These are phyloP conservation scores for Hephaestus fuliginosus DNA, from an alignment of 2,797 vertebrate species.

Conservation along the genomic window DNA sequence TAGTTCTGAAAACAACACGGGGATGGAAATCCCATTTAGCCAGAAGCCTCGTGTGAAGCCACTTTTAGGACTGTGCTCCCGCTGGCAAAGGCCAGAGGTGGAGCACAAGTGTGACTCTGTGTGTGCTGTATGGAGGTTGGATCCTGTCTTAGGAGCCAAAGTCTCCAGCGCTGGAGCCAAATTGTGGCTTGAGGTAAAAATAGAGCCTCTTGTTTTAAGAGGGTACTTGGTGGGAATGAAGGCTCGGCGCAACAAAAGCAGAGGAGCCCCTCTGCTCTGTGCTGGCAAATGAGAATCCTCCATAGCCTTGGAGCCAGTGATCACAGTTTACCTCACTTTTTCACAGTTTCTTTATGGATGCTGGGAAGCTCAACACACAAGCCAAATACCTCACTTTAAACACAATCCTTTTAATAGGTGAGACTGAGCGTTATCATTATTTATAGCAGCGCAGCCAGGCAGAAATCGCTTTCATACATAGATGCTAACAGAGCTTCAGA, in stretches of 20 bases:
- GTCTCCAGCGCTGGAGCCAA: conserved; percentile 56
- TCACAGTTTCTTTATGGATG: conserved; percentile 49
- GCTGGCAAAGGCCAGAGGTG: conserved; percentile 64
- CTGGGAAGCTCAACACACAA: conserved; percentile 1
- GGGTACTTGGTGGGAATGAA: conserved; percentile 80
- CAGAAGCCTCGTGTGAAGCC: conserved; percentile 60
- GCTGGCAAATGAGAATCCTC: conserved; percentile 57
- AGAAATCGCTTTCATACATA: conserved; percentile 24
- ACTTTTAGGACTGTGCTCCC: conserved; percentile 70
- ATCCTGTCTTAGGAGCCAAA: conserved; percentile 49
- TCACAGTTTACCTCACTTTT: conserved; percentile 72
- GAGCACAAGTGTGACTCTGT: conserved; percentile 64
- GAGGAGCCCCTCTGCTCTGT: conserved; percentile 56
- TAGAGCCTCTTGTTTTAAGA: conserved; percentile 77
- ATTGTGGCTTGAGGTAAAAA: conserved; percentile 76
- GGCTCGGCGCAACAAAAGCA: conserved; percentile 67
- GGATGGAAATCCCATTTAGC: conserved; percentile 56
- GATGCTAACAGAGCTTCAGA: not conserved
- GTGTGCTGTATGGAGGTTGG: conserved; percentile 49
- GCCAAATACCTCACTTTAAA: conserved; percentile 41
- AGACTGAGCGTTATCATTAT: conserved; percentile 18
- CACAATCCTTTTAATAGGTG: conserved; percentile 24
- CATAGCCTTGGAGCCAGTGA: conserved; percentile 53
- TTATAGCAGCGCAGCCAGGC: conserved; percentile 23
- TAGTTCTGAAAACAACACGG: conserved; percentile 57